Conservation (phyloP, 2,888 invertebrate genomes). For the Lithophane leautieri region DNA sequence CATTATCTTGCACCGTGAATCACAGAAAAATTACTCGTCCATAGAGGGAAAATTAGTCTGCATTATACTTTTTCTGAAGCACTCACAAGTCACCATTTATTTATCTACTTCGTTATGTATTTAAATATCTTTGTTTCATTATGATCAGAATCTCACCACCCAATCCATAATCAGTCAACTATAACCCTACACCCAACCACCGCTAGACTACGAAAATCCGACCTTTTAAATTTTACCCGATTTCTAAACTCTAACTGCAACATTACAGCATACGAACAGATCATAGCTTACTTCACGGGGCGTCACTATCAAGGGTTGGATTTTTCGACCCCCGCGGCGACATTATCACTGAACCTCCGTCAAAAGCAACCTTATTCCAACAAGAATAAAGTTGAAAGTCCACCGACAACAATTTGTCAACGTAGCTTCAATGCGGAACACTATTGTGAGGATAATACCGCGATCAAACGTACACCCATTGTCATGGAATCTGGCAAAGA, state of each 20-base stretch:
- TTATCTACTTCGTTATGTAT: no score
- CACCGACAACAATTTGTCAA: slow-evolving; percentile 77
- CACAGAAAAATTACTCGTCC: no score
- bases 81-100: no score
- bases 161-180: no score
- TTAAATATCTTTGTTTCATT: no score
- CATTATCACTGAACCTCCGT: slow-evolving; percentile 75
- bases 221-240: not conserved
- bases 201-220: no score
- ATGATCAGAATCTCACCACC: no score
- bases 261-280: slow-evolving; percentile 86
- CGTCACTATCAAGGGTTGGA: slow-evolving; percentile 88
- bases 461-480: slow-evolving; percentile 88
- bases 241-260: slow-evolving; percentile 65
- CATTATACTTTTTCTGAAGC: no score
- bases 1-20: no score
- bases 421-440: slow-evolving; percentile 87
- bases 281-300: slow-evolving; percentile 90
- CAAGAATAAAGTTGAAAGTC: slow-evolving; percentile 71
- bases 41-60: no score
- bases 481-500: slow-evolving; percentile 66
- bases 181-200: no score
- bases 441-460: slow-evolving; percentile 89
- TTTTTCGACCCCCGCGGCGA: slow-evolving; percentile 87
- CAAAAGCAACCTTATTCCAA: slow-evolving; percentile 74